A percentile compares a stretch with the other conserved stretches of the same genome.
These are phyloP conservation scores for Macrosiphum euphorbiae DNA, from an alignment of 2,888 invertebrate species.

Conservation along the genomic window DNA sequence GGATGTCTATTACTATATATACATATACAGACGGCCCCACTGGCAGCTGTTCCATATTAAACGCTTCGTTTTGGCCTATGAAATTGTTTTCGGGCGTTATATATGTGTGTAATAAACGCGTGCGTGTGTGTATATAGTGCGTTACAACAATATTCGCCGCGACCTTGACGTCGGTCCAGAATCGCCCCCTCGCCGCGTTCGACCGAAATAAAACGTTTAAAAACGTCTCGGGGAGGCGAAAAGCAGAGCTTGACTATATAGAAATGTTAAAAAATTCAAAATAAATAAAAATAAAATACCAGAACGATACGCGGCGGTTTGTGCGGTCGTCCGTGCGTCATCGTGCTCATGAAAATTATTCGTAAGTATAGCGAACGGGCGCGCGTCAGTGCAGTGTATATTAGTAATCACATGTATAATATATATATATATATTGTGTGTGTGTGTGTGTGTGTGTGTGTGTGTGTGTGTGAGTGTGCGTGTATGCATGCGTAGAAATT, in stretches of 20 bases:
- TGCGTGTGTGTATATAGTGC: neutral
- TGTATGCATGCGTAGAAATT: neutral
- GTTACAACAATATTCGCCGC: neutral
- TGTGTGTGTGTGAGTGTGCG: neutral
- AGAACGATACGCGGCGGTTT: neutral
- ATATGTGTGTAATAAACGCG: no score
- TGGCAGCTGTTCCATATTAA: neutral
- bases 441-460: no score
- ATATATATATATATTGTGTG: neutral
- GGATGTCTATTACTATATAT: neutral
- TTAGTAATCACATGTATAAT: neutral
- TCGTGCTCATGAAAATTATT: neutral
- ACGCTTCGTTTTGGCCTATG: slow-evolving; percentile 17
- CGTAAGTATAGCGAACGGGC: neutral
- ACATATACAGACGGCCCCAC: neutral
- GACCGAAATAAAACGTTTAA: slow-evolving; percentile 60
- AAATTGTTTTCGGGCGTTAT: slow-evolving; percentile 5
- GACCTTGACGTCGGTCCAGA: slow-evolving; percentile 62
- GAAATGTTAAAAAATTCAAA: neutral
- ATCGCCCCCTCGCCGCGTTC: slow-evolving; percentile 51
- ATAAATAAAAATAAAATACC: neutral
- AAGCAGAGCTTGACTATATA: neutral
- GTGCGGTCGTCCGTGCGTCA: slow-evolving; percentile 37
- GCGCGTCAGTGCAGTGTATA: neutral
- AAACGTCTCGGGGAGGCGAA: slow-evolving; percentile 39